These are phyloP conservation scores for Cryptoprocta ferox DNA, from an alignment of 2,797 vertebrate genomes.

Conservation along the genomic window DNA sequence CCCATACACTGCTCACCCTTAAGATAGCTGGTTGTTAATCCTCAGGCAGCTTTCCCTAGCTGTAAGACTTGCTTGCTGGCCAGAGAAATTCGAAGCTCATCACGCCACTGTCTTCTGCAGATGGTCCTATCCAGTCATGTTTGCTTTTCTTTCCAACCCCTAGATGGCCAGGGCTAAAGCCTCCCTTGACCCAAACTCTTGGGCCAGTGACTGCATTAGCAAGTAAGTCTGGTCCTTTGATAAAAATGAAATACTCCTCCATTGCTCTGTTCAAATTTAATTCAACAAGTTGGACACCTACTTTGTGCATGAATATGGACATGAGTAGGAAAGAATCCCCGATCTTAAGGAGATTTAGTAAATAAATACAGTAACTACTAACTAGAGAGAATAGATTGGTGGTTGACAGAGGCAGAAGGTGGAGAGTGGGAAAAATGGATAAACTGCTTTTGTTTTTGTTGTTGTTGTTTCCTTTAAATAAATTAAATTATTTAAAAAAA, in stretches of 20 bases:
- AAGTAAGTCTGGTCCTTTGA: neutral
- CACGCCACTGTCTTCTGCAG: neutral
- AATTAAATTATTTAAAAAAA: neutral
- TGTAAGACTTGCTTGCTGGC: neutral
- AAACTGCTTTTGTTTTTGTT: neutral
- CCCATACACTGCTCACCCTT: neutral
- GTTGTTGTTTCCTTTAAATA: neutral
- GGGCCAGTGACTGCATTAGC: neutral
- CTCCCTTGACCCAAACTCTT: constrained; percentile 23
- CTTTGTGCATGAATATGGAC: neutral
- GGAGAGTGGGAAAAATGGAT: neutral
- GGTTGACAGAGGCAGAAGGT: neutral
- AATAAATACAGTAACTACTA: neutral
- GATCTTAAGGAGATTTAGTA: neutral
- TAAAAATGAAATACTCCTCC: constrained; percentile 15
- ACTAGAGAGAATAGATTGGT: neutral
- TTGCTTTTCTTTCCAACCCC: neutral
- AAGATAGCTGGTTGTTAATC: neutral
- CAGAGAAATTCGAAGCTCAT: neutral
- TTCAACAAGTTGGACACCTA: neutral
- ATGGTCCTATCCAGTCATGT: neutral
- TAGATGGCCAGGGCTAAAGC: neutral
- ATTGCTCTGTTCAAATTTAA: neutral
- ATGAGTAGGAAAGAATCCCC: neutral
- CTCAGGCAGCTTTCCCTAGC: neutral